Base-by-base conservation (phyloP, 2,888 invertebrate genomes). In the Drosophila greeni region DNA sequence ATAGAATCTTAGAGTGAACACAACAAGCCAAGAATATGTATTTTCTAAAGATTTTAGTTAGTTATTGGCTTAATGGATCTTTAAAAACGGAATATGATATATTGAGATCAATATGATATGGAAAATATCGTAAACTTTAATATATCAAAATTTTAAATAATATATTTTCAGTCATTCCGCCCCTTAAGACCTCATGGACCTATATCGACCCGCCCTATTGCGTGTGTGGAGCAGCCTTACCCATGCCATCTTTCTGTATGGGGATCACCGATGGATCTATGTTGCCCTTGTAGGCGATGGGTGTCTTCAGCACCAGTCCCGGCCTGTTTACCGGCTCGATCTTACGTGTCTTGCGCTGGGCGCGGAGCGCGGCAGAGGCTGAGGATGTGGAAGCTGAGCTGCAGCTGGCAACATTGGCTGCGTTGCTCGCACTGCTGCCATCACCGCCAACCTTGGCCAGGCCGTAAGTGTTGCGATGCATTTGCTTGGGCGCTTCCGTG, bases 171-270 rank as follows among this genome's bases (percentile, higher is more conserved):
- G 14, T 12, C 23, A 3, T 39, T 20, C 20, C 20, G 14, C 12
- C 34, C 18, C 23, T 8, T 26, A 26, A n/a, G 11, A 7, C 14
- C 54, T 55, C 34, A 6, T 55, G 5, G 8, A 29, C 29, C 20
- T n/a, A 20, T 42, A 52, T 60, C 59, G 52, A 71, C 59, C 47
- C 45, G 54, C 64, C 45, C 62, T 51, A 34, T 20, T 31, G 54
- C 23, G 26, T 31, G 45, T 47, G 29, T 31, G 16, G 54, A 54
- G 70, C 72, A 76, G 84, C 89, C 92, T 92, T 90, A 95, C 96
- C 95, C 91, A 95, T 96, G 89, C 95, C 95, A 89, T 96, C 95
- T 89, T 94, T 95, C 88, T 94, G 93, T 86, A 96, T 94, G 56
- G 96, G 96, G 89, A 96, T 93, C 85, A 95, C 94, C 72, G 95